Evolutionary conservation across 2,888 invertebrate species (phyloP).

Genomic region (Lomographa bimaculata): DNA sequence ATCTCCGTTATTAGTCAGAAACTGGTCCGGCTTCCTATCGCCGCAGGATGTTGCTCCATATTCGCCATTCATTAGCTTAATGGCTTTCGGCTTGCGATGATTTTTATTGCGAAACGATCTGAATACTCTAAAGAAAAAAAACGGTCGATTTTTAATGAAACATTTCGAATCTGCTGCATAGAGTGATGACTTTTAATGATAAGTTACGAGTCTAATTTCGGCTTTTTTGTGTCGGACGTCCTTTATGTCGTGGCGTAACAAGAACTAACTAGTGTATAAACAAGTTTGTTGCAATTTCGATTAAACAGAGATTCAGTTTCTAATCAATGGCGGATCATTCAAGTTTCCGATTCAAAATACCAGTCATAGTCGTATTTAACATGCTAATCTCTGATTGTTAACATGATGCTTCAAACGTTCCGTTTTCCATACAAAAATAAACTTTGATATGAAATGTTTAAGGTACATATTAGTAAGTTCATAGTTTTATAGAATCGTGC

Average conservation of each 20-base stretch:
- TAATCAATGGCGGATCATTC: constrained; percentile 39
- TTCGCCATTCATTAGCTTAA: constrained; percentile 73
- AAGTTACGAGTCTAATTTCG: constrained; percentile 3
- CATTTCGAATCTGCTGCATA: constrained; percentile 14
- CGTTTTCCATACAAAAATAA: constrained; percentile 35
- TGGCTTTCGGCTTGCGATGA: constrained; percentile 56
- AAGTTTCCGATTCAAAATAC: constrained; percentile 49
- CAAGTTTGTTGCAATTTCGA: constrained; percentile 13
- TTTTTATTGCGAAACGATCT: constrained; percentile 60
- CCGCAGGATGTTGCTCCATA: constrained; percentile 78
- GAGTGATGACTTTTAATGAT: constrained; percentile 15
- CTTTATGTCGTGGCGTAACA: constrained; percentile 10
- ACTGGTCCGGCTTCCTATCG: constrained; percentile 73
- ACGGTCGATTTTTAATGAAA: constrained; percentile 37
- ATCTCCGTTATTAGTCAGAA: constrained; percentile 72
- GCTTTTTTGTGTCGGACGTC: constrained; percentile 12
- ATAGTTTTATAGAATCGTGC: constrained; percentile 61
- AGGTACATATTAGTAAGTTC: constrained; percentile 40
- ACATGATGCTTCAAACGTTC: constrained; percentile 63
- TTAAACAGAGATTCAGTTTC: constrained; percentile 18
- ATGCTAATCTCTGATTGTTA: constrained; percentile 76
- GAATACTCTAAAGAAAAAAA: constrained; percentile 23
- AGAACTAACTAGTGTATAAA: constrained; percentile 7
- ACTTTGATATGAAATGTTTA: constrained; percentile 36
- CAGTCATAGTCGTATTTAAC: constrained; percentile 58